Conservation (phyloP, 1,140 invertebrate genomes). For the Cotesia typhae region DNA sequence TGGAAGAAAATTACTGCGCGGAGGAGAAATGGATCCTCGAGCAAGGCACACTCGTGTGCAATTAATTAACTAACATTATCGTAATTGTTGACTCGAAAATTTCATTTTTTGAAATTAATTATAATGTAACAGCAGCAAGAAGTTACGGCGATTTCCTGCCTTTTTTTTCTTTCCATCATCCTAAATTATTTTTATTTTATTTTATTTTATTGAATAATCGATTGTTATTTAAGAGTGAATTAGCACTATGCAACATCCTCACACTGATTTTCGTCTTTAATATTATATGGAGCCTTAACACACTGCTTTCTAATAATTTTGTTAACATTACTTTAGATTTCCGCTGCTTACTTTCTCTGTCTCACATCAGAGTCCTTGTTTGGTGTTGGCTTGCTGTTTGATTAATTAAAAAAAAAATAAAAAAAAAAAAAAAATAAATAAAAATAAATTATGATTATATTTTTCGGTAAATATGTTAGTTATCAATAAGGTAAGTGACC, state of each 20-base stretch:
- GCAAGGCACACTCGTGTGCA: constrained; percentile 12
- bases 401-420: constrained; percentile 37
- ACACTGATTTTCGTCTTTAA: too few relatives aligned
- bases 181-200: background rate
- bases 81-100: background rate
- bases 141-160: too few relatives aligned
- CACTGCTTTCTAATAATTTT: constrained; percentile 42
- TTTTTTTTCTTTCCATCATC: background rate
- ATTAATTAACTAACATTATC: background rate
- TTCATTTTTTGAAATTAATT: constrained; percentile 5
- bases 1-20: background rate
- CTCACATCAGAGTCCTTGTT: constrained; percentile 66
- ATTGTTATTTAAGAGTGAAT: too few relatives aligned
- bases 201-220: background rate
- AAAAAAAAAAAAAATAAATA: too few relatives aligned
- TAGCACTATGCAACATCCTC: too few relatives aligned
- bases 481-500: too few relatives aligned
- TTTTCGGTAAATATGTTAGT: too few relatives aligned
- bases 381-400: constrained; percentile 59
- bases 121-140: background rate
- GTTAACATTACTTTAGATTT: constrained; percentile 39
- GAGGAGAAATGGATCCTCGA: constrained; percentile 2
- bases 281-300: constrained; percentile 8
- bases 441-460: too few relatives aligned
- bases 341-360: constrained; percentile 63